A percentile compares a stretch with the other conserved stretches of the same genome.
These are phyloP conservation scores for Bacillus rossius DNA, from an alignment of 1,140 invertebrate genomes.

Conservation along the genomic window DNA sequence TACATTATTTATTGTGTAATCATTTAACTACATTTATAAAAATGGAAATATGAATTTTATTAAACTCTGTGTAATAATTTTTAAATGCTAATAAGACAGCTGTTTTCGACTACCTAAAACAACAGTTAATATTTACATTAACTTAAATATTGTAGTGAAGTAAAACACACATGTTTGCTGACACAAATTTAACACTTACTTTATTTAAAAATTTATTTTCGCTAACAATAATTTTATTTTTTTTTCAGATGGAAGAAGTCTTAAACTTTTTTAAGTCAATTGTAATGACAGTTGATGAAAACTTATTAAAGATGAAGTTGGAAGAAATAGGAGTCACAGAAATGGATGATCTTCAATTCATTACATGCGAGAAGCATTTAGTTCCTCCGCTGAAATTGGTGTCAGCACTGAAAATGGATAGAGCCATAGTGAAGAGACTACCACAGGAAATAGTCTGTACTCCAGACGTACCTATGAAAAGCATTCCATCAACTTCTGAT, in stretches of 20 bases:
- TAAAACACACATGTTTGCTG: background rate
- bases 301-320: background rate
- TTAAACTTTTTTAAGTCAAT: background rate
- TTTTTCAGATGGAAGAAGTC: constrained; percentile 1
- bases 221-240: too few relatives aligned
- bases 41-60: too few relatives aligned
- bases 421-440: background rate
- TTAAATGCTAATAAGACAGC: too few relatives aligned
- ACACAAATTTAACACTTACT: background rate
- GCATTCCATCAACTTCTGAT: background rate
- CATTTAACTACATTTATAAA: too few relatives aligned
- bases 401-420: background rate
- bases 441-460: background rate
- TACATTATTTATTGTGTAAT: too few relatives aligned
- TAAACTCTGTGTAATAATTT: too few relatives aligned
- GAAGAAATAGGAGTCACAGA: background rate
- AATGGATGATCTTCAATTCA: background rate
- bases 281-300: background rate
- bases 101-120: background rate
- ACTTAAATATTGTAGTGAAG: background rate
- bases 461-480: background rate
- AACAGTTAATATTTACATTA: background rate
- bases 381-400: background rate
- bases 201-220: too few relatives aligned
- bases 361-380: background rate